Evolutionary conservation across 2,797 vertebrate species (phyloP).

Genomic region (Silurus aristotelis): DNA sequence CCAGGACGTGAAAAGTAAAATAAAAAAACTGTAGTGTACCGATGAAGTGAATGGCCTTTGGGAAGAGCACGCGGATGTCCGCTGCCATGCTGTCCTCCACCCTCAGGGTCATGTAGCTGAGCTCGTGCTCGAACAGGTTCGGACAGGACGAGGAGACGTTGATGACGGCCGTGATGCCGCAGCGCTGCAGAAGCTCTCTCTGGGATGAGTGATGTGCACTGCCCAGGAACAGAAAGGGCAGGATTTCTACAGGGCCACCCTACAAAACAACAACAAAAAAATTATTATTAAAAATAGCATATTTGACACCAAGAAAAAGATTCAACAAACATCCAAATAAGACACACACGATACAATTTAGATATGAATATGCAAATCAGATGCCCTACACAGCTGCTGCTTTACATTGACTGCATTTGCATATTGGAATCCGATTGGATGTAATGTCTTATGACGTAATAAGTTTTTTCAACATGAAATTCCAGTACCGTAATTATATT

Average conservation of each 20-base stretch:
- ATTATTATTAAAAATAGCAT: background rate
- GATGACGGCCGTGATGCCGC: constrained; percentile 83
- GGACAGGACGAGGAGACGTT: constrained; percentile 86
- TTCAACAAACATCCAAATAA: background rate
- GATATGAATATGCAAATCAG: background rate
- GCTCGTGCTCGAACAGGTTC: constrained; percentile 81
- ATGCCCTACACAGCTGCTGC: background rate
- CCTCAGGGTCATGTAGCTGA: constrained; percentile 79
- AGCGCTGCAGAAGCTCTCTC: constrained; percentile 75
- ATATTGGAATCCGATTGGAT: background rate
- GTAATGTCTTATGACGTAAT: background rate
- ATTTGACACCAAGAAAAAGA: background rate
- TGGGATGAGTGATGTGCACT: constrained; percentile 83
- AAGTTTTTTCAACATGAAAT: background rate
- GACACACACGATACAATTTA: background rate
- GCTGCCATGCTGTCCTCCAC: constrained; percentile 84
- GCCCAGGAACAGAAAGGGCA: constrained; percentile 85
- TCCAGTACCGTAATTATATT: background rate
- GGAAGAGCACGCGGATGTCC: constrained; percentile 83
- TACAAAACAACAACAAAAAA: constrained; percentile 48
- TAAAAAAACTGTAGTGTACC: constrained; percentile 65
- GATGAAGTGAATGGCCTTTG: constrained; percentile 83
- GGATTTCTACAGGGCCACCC: constrained; percentile 84
- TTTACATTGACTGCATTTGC: background rate
- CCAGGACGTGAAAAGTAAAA: background rate